phyloP scores from a whole-genome alignment of 2,113 vertebrate species.

The Patagioenas fasciata region DNA sequence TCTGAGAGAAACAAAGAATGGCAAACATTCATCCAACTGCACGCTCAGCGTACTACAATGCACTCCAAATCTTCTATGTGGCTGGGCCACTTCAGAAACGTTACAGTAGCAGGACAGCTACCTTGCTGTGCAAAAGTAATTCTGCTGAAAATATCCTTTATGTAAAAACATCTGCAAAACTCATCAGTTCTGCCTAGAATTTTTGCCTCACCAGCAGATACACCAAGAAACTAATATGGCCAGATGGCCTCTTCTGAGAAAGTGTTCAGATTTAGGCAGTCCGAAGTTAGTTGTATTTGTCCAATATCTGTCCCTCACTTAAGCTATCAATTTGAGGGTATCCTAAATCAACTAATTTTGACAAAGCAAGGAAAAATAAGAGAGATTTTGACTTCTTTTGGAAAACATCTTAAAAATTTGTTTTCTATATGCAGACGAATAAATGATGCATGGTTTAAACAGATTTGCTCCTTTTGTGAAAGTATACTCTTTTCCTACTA shows the following conservation, averaged over 20 bases:
- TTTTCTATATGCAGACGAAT: not conserved
- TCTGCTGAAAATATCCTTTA: not conserved
- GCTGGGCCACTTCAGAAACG: not conserved
- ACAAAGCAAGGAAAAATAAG: not conserved
- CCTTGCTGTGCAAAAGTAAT: fast-evolving
- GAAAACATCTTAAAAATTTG: fast-evolving
- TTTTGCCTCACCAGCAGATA: not conserved
- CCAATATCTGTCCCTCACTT: not conserved
- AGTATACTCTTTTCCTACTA: not conserved
- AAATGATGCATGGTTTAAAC: not conserved
- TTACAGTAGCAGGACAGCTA: not conserved
- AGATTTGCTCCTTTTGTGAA: not conserved
- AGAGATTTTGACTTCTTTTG: not conserved
- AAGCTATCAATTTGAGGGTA: not conserved
- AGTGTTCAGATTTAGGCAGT: not conserved
- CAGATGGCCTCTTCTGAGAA: not conserved
- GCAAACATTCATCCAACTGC: not conserved
- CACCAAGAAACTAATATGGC: not conserved
- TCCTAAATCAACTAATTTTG: not conserved
- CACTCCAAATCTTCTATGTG: not conserved
- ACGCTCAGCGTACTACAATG: fast-evolving
- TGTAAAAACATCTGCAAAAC: not conserved
- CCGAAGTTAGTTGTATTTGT: not conserved
- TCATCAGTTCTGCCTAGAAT: not conserved
- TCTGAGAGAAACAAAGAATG: slow-evolving; percentile 75